Conservation (phyloP, 2,888 invertebrate species). For the Ectropis crepuscularia region DNA sequence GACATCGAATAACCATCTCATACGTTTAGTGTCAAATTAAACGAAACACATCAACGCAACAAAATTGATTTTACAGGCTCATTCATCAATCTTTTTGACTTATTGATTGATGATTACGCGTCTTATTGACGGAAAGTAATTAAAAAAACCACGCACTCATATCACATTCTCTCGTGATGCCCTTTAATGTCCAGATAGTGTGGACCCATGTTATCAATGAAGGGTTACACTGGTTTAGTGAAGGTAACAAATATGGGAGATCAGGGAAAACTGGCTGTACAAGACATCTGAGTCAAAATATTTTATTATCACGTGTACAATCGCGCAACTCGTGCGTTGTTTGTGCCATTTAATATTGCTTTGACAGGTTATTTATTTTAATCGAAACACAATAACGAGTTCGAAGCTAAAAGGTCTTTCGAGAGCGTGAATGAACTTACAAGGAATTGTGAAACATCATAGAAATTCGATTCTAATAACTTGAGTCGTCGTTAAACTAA, state of each 20-base stretch:
- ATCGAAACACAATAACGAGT: slow-evolving; percentile 49
- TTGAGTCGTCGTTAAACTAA: slow-evolving; percentile 35
- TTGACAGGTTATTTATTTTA: slow-evolving; percentile 74
- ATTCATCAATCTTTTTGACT: slow-evolving; percentile 79
- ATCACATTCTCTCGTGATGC: slow-evolving; percentile 55
- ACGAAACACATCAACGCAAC: slow-evolving; percentile 74
- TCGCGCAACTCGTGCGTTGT: slow-evolving; percentile 54
- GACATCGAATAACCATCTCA: slow-evolving; percentile 51
- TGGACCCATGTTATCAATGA: slow-evolving; percentile 42
- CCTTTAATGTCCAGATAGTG: slow-evolving; percentile 45
- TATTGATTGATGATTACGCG: slow-evolving; percentile 77
- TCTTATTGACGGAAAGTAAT: slow-evolving; percentile 77
- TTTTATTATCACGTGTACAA: slow-evolving; percentile 69
- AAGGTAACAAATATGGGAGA: slow-evolving; percentile 35
- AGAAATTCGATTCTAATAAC: slow-evolving; percentile 30
- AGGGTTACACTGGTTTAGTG: slow-evolving; percentile 21
- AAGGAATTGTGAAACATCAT: slow-evolving; percentile 21
- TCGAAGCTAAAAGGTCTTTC: slow-evolving; percentile 29
- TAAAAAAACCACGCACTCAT: slow-evolving; percentile 68
- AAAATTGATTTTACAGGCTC: slow-evolving; percentile 74
- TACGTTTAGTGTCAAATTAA: slow-evolving; percentile 81
- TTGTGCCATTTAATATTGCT: slow-evolving; percentile 61
- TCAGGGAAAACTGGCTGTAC: slow-evolving; percentile 51
- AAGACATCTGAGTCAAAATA: slow-evolving; percentile 60
- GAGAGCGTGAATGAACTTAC: slow-evolving; percentile 11